phyloP scores from a whole-genome alignment of 1,140 invertebrate species.

The Anthonomus grandis region DNA sequence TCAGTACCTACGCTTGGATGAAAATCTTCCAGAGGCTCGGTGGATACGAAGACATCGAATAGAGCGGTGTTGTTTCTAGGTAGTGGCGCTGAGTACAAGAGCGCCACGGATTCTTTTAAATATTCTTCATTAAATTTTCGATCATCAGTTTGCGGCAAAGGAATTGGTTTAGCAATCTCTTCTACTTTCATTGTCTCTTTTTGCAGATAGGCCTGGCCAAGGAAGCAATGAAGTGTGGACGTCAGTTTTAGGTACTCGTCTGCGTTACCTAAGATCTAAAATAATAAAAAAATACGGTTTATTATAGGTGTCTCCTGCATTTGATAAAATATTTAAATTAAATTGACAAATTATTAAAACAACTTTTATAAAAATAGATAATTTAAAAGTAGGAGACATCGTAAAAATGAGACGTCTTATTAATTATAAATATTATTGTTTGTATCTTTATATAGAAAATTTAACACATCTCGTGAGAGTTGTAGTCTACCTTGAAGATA shows the following conservation, averaged over 20 bases:
- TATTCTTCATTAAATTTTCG: slow-evolving; percentile 2
- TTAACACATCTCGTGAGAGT: too few relatives aligned
- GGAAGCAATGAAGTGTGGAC: not conserved
- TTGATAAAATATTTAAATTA: too few relatives aligned
- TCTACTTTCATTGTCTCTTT: not conserved
- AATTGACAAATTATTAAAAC: too few relatives aligned
- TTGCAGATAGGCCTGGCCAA: slow-evolving; percentile 5
- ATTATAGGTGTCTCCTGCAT: too few relatives aligned
- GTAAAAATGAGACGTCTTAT: too few relatives aligned
- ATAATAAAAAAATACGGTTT: too few relatives aligned
- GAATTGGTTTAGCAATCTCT: slow-evolving; percentile 1
- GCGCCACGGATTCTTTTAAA: not conserved
- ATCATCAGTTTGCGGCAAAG: not conserved
- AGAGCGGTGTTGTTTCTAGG: slow-evolving; percentile 10
- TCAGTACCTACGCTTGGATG: not conserved
- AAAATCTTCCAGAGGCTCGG: not conserved
- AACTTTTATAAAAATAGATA: too few relatives aligned
- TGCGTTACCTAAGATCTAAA: not conserved
- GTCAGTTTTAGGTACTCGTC: not conserved
- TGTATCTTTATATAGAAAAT: too few relatives aligned
- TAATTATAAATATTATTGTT: too few relatives aligned
- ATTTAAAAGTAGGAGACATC: too few relatives aligned
- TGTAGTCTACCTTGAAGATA: too few relatives aligned
- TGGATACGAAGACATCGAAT: not conserved
- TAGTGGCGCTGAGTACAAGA: not conserved